Percentiles rank a stretch among this genome's conserved stretches.
Conservation (phyloP, 2,888 invertebrate species). For the Acrocera orbiculus region DNA sequence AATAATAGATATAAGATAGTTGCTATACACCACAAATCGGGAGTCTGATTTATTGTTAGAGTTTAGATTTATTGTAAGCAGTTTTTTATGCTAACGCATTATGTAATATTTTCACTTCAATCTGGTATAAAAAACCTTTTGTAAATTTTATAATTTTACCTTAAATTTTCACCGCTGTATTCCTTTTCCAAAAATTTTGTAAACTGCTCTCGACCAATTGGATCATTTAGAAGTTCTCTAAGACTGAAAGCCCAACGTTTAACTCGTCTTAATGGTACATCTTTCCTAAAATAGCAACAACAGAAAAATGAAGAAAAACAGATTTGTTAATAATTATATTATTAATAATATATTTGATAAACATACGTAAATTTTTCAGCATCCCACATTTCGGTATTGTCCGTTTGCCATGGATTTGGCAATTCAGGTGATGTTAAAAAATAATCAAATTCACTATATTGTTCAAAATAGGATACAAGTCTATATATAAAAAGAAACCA, state of each 20-base stretch:
- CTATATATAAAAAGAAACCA: slow-evolving; percentile 32
- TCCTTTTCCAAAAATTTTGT: slow-evolving; percentile 91
- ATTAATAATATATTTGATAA: neutral
- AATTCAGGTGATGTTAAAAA: slow-evolving; percentile 85
- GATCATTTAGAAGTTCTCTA: slow-evolving; percentile 83
- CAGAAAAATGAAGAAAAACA: neutral
- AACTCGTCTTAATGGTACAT: slow-evolving; percentile 81
- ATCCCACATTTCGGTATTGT: slow-evolving; percentile 94
- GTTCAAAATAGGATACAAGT: slow-evolving; percentile 81
- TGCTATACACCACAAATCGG: too few relatives aligned
- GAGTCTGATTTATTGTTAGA: too few relatives aligned
- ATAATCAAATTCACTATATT: slow-evolving; percentile 91
- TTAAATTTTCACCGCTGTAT: slow-evolving; percentile 96
- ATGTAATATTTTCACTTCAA: neutral
- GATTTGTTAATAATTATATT: neutral
- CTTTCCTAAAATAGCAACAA: slow-evolving; percentile 45
- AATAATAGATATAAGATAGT: too few relatives aligned
- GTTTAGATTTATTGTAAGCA: too few relatives aligned
- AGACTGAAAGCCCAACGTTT: slow-evolving; percentile 96
- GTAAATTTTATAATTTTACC: slow-evolving; percentile 40
- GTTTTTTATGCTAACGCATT: too few relatives aligned
- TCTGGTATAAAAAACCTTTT: neutral
- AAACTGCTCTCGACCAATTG: slow-evolving; percentile 92
- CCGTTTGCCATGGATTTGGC: slow-evolving; percentile 93
- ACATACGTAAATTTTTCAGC: slow-evolving; percentile 75